A percentile compares a stretch with the other conserved stretches of the same genome.
These are phyloP conservation scores for Turritopsis dohrnii DNA, from an alignment of 30 jellyfish, hydroid and myxozoan genomes.

Conservation along the genomic window DNA sequence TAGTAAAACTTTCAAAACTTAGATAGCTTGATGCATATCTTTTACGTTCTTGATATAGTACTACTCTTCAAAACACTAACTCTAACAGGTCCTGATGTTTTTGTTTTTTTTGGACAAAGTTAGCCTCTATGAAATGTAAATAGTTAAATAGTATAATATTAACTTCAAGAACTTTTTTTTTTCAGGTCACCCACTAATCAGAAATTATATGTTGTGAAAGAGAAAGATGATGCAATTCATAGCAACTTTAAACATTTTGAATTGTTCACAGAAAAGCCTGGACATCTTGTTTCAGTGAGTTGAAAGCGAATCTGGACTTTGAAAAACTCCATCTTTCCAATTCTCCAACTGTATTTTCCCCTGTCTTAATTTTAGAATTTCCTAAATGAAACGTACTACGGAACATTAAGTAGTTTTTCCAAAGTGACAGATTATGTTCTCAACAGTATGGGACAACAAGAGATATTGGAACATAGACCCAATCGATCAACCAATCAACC, in stretches of 20 bases:
- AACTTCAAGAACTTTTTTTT: neutral
- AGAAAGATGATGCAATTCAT: conserved; percentile 45
- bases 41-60: no score
- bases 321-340: neutral
- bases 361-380: conserved; percentile 39
- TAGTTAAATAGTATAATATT: no score
- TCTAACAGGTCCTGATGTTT: no score
- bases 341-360: neutral
- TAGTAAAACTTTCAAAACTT: no score
- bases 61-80: no score
- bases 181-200: conserved; percentile 58
- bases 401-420: conserved; percentile 57
- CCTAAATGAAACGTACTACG: conserved; percentile 58
- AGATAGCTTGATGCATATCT: no score
- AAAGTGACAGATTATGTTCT: conserved; percentile 76
- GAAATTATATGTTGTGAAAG: conserved; percentile 61
- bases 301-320: neutral
- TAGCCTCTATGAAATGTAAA: no score
- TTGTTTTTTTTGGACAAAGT: no score
- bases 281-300: conserved; percentile 65
- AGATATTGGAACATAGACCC: conserved; percentile 68
- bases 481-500: neutral
- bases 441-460: conserved; percentile 74
- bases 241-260: conserved; percentile 50
- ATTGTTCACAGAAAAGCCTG: conserved; percentile 57